These are phyloP conservation scores for Brevimyrus niger DNA, from an alignment of 2,113 vertebrate species.

Conservation along the genomic window DNA sequence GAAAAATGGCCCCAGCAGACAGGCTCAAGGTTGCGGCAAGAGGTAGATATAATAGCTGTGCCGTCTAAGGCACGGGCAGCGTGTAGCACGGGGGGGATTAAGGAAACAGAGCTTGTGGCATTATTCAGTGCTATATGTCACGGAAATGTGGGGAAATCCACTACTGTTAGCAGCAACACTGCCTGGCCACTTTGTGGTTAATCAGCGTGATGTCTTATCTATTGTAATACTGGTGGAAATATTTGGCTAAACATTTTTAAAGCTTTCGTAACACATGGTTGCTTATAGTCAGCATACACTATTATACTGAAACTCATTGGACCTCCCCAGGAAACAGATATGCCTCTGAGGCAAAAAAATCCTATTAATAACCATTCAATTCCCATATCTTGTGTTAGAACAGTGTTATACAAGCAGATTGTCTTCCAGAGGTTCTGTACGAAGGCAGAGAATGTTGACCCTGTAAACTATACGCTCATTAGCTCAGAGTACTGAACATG, in stretches of 20 bases:
- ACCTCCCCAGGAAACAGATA: neutral
- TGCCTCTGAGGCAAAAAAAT: neutral
- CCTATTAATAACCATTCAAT: slow-evolving; percentile 2
- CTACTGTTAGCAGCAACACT: neutral
- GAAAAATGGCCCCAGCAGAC: slow-evolving; percentile 36
- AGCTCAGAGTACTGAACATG: neutral
- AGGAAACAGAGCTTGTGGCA: neutral
- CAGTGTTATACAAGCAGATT: neutral
- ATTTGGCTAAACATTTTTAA: neutral
- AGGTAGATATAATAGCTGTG: neutral
- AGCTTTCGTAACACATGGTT: neutral
- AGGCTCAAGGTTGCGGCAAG: slow-evolving; percentile 15
- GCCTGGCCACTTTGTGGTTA: neutral
- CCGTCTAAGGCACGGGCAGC: neutral
- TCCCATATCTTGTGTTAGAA: neutral
- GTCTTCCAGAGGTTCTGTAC: neutral
- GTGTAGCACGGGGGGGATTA: neutral
- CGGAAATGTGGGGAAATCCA: neutral
- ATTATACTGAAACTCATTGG: neutral
- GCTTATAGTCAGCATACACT: neutral
- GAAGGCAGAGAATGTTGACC: neutral
- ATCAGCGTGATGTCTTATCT: neutral
- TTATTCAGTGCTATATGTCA: neutral
- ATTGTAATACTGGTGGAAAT: neutral
- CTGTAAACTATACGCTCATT: neutral